Evolutionary conservation across 1,140 invertebrate genomes (phyloP).

Genomic region (Venturia canescens): DNA sequence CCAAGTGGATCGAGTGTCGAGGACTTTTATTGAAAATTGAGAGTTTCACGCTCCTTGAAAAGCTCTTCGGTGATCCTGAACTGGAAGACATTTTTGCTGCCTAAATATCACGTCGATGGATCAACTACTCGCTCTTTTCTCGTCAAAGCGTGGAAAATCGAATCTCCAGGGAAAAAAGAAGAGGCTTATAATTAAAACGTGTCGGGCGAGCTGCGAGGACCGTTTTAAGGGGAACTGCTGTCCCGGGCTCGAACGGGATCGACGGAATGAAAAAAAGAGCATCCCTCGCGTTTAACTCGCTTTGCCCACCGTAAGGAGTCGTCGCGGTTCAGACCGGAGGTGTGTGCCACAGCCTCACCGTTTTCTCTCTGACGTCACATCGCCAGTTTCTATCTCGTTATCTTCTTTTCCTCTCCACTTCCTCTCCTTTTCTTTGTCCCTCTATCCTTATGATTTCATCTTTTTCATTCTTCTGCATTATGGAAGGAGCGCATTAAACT

Average conservation of each 20-base stretch:
- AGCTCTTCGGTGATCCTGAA: too few relatives aligned
- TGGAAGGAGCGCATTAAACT: slow-evolving; percentile 7
- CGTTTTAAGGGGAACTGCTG: neutral
- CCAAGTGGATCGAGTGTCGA: neutral
- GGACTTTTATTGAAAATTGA: too few relatives aligned
- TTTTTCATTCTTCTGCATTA: neutral
- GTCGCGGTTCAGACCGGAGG: neutral
- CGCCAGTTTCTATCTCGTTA: neutral
- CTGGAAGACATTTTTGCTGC: too few relatives aligned
- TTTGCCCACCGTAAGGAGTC: neutral
- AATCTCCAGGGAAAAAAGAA: neutral
- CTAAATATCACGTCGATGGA: too few relatives aligned
- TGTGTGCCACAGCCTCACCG: neutral
- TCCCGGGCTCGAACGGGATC: neutral
- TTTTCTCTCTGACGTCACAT: neutral
- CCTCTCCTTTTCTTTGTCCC: neutral
- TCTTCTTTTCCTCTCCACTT: neutral
- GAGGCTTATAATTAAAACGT: neutral
- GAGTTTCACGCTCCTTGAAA: too few relatives aligned
- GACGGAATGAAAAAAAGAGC: neutral
- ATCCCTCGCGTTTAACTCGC: neutral
- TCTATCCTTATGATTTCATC: too few relatives aligned
- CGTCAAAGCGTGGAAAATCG: neutral
- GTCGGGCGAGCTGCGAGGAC: neutral
- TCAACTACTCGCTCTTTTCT: too few relatives aligned